Base-by-base conservation (phyloP, 2,888 invertebrate species). In the Enchytraeus crypticus region DNA sequence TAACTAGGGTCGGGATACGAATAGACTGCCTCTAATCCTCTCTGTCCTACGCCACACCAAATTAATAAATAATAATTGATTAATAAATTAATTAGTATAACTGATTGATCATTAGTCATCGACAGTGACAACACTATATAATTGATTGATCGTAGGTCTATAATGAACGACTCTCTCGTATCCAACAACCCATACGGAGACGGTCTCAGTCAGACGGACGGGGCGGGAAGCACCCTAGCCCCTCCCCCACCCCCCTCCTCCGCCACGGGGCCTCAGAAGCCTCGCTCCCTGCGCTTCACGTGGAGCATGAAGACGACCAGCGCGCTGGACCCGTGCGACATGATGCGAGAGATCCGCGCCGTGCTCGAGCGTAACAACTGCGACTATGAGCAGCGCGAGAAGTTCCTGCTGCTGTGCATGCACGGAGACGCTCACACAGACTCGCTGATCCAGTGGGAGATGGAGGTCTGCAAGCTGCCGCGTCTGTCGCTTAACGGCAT, bases 231-330 rank as follows among this genome's bases (percentile, higher is more conserved):
- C 11, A 45, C n/a, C 43, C 45, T 27, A 43, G 45, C 43, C 21
- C 43, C 43, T 5, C 5, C 29, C n/a, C 23, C n/a, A n/a, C n/a
- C n/a, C n/a, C n/a, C n/a, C n/a, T n/a, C n/a, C n/a, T n/a, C n/a
- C n/a, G n/a, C 32, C 11, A n/a, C 51, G 0, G 72, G 73, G 53
- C 66, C 70, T 27, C 69, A 74, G 33, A 77, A 78, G 65, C 77
- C 77, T 33, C 66, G 69, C 47, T 66, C 67, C 23, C 57, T 69
- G 93, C 87, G 98, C 70, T 99, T 99, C 84, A 99, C 98, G 63
- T 99, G 98, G 97, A 96, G 95, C 78, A 99, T 99, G 98, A 98
- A 98, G 84, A 99, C 98, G 55, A 99, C 98, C 54, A 95, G 95
- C 68, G 92, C 95, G 59, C 84, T 97, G 80, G 70, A 97, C 81